Conservation (phyloP, 2,888 invertebrate genomes). For the Odontocolon sp. region DNA sequence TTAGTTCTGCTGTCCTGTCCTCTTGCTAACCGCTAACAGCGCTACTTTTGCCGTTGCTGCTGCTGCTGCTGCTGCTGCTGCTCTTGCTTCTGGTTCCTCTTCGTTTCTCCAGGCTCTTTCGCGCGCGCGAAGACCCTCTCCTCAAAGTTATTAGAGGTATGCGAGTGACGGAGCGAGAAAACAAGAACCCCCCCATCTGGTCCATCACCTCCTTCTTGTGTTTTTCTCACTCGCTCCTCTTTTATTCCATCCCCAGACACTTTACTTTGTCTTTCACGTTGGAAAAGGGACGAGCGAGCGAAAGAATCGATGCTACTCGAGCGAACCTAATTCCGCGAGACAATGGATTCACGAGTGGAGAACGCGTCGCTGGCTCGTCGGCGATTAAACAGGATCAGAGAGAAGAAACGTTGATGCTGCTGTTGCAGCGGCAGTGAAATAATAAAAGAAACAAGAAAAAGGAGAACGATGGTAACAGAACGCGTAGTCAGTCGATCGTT, state of each 20-base stretch:
- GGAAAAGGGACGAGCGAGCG: not conserved
- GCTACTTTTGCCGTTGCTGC: conserved; percentile 15
- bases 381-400: conserved; percentile 62
- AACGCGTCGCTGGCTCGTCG: conserved; percentile 54
- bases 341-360: conserved; percentile 64
- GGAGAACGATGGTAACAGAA: not conserved
- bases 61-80: not conserved
- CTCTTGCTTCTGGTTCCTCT: conserved; percentile 37
- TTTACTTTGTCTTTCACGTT: not conserved
- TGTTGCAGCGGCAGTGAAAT: conserved; percentile 42
- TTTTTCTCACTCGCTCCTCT: not conserved
- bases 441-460: conserved; percentile 48
- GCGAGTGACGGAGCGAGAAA: conserved; percentile 61
- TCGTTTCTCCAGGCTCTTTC: too few species aligned
- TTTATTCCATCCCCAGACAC: not conserved
- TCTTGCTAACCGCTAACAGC: conserved; percentile 66
- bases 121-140: too few species aligned
- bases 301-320: conserved; percentile 48
- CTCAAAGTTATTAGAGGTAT: conserved; percentile 75
- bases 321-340: conserved; percentile 70
- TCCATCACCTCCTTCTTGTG: not conserved
- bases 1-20: conserved; percentile 63
- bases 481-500: conserved; percentile 42
- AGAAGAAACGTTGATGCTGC: conserved; percentile 29
- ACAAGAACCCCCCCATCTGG: not conserved